A percentile compares a stretch with the other conserved stretches of the same genome.
Evolutionary conservation across 2,888 invertebrate genomes (phyloP).

Genomic region (Athrips mouffetella): DNA sequence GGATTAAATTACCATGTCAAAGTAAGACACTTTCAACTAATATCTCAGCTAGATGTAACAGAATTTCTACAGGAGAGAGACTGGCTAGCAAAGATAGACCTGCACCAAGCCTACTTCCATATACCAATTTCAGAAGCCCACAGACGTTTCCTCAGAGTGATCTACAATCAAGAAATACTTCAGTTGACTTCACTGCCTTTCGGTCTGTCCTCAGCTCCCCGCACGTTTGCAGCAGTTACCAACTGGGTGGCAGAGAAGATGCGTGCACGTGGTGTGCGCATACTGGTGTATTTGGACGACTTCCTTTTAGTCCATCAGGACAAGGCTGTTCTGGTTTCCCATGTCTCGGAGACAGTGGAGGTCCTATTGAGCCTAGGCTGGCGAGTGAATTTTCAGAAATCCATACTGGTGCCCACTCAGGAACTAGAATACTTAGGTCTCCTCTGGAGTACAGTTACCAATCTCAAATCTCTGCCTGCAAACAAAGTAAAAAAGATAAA

Average conservation of each 20-base stretch:
- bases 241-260: constrained; percentile 18
- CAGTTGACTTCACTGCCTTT: constrained; percentile 17
- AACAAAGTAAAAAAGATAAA: neutral
- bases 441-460: constrained; percentile 1
- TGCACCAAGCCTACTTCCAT: too few species aligned
- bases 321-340: neutral
- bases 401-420: constrained; percentile 18
- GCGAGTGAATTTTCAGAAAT: constrained; percentile 25
- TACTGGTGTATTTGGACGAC: constrained; percentile 20
- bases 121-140: too few species aligned
- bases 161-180: constrained; percentile 13
- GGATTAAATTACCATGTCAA: too few species aligned
- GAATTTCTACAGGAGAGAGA: too few species aligned
- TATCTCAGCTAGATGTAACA: too few species aligned
- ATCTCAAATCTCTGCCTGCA: neutral
- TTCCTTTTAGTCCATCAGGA: constrained; percentile 17
- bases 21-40: too few species aligned
- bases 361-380: constrained; percentile 23
- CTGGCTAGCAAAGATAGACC: too few species aligned
- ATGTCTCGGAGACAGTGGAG: constrained; percentile 14
- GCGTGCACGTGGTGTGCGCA: constrained; percentile 8
- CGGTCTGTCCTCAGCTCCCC: constrained; percentile 18
- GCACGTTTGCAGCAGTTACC: constrained; percentile 16
- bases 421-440: constrained; percentile 17
- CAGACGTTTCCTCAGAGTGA: constrained; percentile 13